Base-by-base conservation (phyloP, 2,797 vertebrate species). In the Coregonus sp. region DNA sequence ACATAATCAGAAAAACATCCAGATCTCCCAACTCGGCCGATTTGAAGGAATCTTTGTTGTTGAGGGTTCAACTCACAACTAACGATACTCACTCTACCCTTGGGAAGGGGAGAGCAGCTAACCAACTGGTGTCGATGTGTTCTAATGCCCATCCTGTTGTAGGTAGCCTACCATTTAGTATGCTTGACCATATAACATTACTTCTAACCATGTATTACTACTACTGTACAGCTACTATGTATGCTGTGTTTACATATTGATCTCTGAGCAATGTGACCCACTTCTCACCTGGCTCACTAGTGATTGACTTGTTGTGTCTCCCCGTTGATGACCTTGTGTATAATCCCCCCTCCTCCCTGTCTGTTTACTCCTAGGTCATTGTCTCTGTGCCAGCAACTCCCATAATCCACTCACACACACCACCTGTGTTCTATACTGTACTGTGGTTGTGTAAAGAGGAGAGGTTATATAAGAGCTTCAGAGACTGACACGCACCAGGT, bases 321-420 rank as follows among this genome's bases (percentile, higher is more conserved):
- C 20, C 7, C 2, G 20, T 47, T 11, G 59, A 63, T 63, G 18
- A 25, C 59, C 20, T 63, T 63, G 59, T 59, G 59, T 11, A n/a
- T 63, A 63, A 47, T 11, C 40, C 40, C n/a, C 59, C 4, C n/a
- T 33, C 85, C 79, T 86, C 76, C 35, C 66, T 11, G 47, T 54
- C 40, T 85, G 80, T 86, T 77, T 47, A 72, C 25, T 59, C 70
- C 7, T 35, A 79, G 73, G 73, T 80, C 72, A 80, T 81, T 74
- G 77, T 85, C 69, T 25, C 35, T 71, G 51, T 85, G 77, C 85
- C 89, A 88, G 67, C n/a, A 54, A 75, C 79, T 84, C 74, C 78
- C 83, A 80, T 94, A 93, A 93, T 94, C 91, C 80, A 76, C 77
- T 90, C 88, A 91, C 85, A 76, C 84, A 52, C 77, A 75, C 83